Evolutionary conservation across 2,888 invertebrate genomes (phyloP).

Genomic region (Apodemia zela): DNA sequence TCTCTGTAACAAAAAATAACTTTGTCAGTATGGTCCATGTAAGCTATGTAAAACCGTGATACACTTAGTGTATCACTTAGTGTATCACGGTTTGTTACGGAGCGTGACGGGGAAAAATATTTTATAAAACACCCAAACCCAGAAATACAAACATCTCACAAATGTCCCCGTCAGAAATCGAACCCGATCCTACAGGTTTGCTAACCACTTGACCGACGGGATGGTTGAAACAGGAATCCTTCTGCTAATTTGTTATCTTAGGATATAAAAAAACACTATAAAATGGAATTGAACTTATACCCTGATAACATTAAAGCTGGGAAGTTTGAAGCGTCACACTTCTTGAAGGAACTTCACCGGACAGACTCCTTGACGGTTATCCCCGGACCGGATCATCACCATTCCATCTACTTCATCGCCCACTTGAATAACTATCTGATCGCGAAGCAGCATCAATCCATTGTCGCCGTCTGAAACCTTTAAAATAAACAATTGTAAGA

Average conservation of each 20-base stretch:
- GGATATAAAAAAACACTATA: conserved; percentile 19
- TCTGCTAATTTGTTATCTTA: no score
- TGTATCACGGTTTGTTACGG: no score
- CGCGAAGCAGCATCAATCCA: conserved; percentile 89
- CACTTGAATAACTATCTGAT: conserved; percentile 95
- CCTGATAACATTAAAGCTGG: conserved; percentile 59
- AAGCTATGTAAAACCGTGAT: no score
- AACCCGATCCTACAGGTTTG: no score
- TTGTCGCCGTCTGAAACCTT: conserved; percentile 93
- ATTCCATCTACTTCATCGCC: conserved; percentile 96
- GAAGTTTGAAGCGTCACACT: conserved; percentile 87
- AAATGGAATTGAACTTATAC: conserved; percentile 34
- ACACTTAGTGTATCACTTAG: no score
- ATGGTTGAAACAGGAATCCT: no score
- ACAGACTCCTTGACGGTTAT: conserved; percentile 95
- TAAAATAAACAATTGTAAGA: neutral
- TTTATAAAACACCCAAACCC: no score
- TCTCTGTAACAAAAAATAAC: conserved; percentile 47
- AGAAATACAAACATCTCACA: no score
- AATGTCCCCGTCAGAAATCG: no score
- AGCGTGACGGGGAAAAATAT: no score
- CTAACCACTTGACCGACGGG: no score
- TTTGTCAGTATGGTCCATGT: neutral
- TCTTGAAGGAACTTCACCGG: conserved; percentile 97
- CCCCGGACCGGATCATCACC: conserved; percentile 95